These are phyloP conservation scores for Motacilla tschutschensis DNA, from an alignment of 2,113 vertebrate genomes.

Conservation along the genomic window DNA sequence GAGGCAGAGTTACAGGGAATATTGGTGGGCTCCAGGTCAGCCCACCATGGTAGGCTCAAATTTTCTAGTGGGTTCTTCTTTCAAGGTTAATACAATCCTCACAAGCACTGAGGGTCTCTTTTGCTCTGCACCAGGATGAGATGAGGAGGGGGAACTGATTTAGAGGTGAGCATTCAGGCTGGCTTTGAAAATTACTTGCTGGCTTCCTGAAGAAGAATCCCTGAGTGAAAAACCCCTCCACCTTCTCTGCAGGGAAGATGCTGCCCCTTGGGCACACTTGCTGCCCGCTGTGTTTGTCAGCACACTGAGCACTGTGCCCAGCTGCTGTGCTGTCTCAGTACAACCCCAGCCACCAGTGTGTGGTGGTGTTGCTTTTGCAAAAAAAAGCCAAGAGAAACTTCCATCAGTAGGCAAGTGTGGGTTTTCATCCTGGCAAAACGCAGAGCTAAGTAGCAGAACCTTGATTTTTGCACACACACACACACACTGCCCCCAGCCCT, in stretches of 20 bases:
- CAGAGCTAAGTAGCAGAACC: neutral
- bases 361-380: neutral
- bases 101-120: neutral
- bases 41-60: accelerated
- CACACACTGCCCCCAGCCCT: accelerated
- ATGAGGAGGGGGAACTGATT: neutral
- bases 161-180: neutral
- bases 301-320: neutral
- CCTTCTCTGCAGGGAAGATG: neutral
- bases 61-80: neutral
- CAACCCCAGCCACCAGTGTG: neutral
- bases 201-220: neutral
- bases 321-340: neutral
- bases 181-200: neutral
- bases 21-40: neutral
- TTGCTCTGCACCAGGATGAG: neutral
- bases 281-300: neutral
- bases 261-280: neutral
- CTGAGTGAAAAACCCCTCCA: neutral
- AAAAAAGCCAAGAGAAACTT: neutral
- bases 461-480: neutral
- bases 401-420: neutral
- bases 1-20: neutral
- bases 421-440: neutral
- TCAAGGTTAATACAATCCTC: neutral